Percentiles rank a stretch among this genome's conserved stretches.
Evolutionary conservation across 2,888 invertebrate species (phyloP).

Genomic region (Melolontha melolontha): DNA sequence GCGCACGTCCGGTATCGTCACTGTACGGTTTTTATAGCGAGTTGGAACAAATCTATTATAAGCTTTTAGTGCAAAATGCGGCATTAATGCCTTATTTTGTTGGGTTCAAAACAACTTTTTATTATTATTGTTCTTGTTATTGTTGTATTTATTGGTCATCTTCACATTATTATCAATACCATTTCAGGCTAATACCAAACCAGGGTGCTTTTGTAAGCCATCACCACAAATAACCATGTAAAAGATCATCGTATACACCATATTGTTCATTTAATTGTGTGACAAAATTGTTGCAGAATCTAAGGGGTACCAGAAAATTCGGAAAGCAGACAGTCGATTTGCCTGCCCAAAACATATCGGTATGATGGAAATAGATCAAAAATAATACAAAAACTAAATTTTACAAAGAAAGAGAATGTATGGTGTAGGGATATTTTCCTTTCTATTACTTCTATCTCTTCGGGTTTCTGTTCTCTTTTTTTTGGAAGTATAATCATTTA

Average conservation of each 20-base stretch:
- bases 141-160: too few species aligned
- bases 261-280: slow-evolving; percentile 12
- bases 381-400: background rate
- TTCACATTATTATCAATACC: too few species aligned
- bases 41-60: too few species aligned
- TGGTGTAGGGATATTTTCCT: slow-evolving; percentile 24
- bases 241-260: background rate
- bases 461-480: slow-evolving; percentile 7
- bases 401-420: background rate
- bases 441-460: background rate
- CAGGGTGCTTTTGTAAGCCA: too few species aligned
- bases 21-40: too few species aligned
- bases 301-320: slow-evolving; percentile 34
- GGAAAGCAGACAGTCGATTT: slow-evolving; percentile 40
- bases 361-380: slow-evolving; percentile 32
- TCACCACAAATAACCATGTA: too few species aligned
- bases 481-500: slow-evolving; percentile 10
- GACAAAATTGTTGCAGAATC: slow-evolving; percentile 42
- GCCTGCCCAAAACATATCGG: slow-evolving; percentile 36
- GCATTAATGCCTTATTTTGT: too few species aligned
- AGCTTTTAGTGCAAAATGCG: too few species aligned
- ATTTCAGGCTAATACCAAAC: too few species aligned
- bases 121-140: too few species aligned
- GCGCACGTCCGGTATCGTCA: too few species aligned
- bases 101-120: too few species aligned